Evolutionary conservation across 2,888 invertebrate species (phyloP).

Genomic region (Embidobia sp.): DNA sequence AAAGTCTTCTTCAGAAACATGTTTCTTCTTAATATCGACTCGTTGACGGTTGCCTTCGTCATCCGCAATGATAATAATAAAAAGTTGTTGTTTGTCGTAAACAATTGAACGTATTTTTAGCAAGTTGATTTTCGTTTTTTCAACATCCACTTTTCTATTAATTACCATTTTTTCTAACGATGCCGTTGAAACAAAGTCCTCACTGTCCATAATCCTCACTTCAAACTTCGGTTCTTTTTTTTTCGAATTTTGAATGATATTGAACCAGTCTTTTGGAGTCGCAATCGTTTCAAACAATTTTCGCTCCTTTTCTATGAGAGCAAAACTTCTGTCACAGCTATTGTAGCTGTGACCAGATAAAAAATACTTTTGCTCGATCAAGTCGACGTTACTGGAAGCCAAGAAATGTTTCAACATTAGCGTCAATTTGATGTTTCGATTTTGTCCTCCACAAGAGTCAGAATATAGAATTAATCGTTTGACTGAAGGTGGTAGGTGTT

Average conservation of each 20-base stretch:
- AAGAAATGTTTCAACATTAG: conserved; percentile 24
- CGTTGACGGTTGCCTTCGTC: not conserved
- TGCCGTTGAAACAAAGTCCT: conserved; percentile 7
- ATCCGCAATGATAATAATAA: not conserved
- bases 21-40: conserved; percentile 16
- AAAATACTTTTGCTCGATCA: conserved; percentile 25
- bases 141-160: conserved; percentile 12
- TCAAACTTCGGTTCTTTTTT: conserved; percentile 7
- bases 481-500: conserved; percentile 7
- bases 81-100: conserved; percentile 23
- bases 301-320: conserved; percentile 15
- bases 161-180: conserved; percentile 12
- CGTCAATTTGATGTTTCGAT: conserved; percentile 31
- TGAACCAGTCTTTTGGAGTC: conserved; percentile 7
- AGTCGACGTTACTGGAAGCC: conserved; percentile 2
- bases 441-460: conserved; percentile 64
- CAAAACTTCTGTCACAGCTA: conserved; percentile 21
- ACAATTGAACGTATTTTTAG: conserved; percentile 5
- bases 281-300: conserved; percentile 17
- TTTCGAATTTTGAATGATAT: conserved; percentile 3
- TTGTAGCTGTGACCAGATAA: conserved; percentile 25
- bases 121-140: conserved; percentile 18
- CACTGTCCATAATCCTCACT: not conserved
- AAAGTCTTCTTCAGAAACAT: conserved; percentile 4
- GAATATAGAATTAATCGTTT: conserved; percentile 65